These are phyloP conservation scores for Paradoxurus hermaphroditus DNA, from an alignment of 2,113 vertebrate genomes.

Conservation along the genomic window DNA sequence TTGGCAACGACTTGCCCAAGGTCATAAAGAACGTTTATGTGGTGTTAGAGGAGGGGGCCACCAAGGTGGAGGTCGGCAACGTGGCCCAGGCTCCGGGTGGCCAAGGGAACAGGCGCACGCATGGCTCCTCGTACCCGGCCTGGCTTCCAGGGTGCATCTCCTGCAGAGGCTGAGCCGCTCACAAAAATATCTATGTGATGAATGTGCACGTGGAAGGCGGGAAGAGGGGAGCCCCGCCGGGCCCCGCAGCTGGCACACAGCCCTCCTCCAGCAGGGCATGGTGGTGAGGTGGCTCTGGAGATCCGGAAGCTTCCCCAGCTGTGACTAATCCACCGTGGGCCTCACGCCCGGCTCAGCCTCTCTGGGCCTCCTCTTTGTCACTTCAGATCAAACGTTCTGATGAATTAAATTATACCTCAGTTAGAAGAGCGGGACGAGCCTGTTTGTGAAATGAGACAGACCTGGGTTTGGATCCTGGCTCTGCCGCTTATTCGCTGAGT, in stretches of 20 bases:
- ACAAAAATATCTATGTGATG: neutral
- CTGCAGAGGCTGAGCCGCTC: neutral
- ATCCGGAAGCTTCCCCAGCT: neutral
- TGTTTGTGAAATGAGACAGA: neutral
- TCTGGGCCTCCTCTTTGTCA: neutral
- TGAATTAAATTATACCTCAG: neutral
- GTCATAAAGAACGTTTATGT: neutral
- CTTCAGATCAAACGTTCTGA: neutral
- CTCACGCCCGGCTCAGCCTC: neutral
- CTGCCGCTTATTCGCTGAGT: neutral
- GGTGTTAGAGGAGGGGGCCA: neutral
- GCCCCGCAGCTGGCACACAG: neutral
- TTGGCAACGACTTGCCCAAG: neutral
- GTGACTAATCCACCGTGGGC: neutral
- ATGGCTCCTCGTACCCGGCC: neutral
- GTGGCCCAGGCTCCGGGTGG: neutral
- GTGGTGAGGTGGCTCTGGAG: neutral
- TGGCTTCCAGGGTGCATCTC: neutral
- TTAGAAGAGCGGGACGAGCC: neutral
- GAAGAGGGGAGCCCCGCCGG: neutral
- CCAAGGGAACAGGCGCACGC: neutral
- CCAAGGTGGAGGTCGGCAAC: neutral
- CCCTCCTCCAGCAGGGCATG: neutral
- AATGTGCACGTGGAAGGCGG: neutral
- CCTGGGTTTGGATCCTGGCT: neutral